Base-by-base conservation (phyloP, 2,888 invertebrate species). In the Ernsta delagoae region DNA sequence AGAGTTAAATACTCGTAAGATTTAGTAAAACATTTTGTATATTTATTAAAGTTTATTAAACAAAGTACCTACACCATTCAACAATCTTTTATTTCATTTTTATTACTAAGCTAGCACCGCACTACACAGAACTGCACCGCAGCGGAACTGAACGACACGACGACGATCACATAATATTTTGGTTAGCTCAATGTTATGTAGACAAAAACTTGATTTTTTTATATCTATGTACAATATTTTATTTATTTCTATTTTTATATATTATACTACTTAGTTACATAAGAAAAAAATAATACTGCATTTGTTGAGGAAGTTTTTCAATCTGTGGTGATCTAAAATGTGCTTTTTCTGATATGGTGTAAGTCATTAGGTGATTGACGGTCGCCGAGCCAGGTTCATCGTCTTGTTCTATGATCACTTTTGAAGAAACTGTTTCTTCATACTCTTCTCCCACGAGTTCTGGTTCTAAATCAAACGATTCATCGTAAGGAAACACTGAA, bases 321-420 rank as follows among this genome's bases (percentile, higher is more conserved):
- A 90, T 84, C 69, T 88, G 83, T 0, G 92, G 92, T 0, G 84
- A 85, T 74, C 78, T 89, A 67, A 88, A 92, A 70, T 90, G 89
- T 0, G 91, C 82, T 68, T 91, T 92, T 61, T 92, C 93, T 3
- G 87, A 84, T 3, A 92, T 72, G 0, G 91, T 90, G 73, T 92
- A 92, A 0, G 88, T 89, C 79, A 85, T 93, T 0, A 92, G 85
- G 62, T 92, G 92, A 70, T 90, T 90, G 1, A 93, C 89, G 6
- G 89, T 87, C 0, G 89, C 82, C 0, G 86, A 76, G 0, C 91
- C 92, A 0, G 88, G 88, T 34, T 89, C 88, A 0, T 86, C 86
- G 0, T 89, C 90, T 5, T 85, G 83, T 31, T 89, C 87, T 0
- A 93, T 83, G 31, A 82, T 77, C n/a, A 90, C 81, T 75, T 85